Base-by-base conservation (phyloP, 2,797 vertebrate genomes). In the Xerus rutilus region DNA sequence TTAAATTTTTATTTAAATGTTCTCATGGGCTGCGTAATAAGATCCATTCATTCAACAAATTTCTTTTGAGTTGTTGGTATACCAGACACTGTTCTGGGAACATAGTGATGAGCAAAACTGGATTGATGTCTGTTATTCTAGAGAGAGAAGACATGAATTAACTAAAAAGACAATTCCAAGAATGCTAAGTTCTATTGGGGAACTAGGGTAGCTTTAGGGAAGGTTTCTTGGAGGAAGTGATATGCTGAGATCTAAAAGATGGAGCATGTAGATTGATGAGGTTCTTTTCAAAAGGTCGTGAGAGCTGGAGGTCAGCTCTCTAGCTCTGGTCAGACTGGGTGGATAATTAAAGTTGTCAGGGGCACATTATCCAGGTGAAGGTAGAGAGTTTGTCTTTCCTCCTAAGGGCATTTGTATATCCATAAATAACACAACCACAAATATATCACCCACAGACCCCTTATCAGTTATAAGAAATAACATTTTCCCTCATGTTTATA, bases 1-100 rank as follows among this genome's bases (percentile, higher is more conserved):
- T 89, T 83, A 92, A 54, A 87, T 88, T 93, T 28, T 89, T 20
- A 67, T 89, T 91, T 59, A 59, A 52, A 95, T 92, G 43, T 93
- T 87, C 32, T 54, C 20, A 35, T 89, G 74, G 35, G 14, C 39
- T 84, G 5, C 70, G 12, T 43, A 87, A 59, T 82, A 91, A 18
- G n/a, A 4, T 17, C 18, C 57, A 86, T 59, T 69, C 64, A n/a
- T 73, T 91, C 43, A 70, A 79, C 52, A 90, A 17, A 64, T 64
- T 86, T 88, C 52, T 84, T 0, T n/a, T 74, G 54, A 89, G 86
- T 17, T 3, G 1, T 91, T 59, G 65, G 79, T 57, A 72, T 4
- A 59, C 43, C 52, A 69, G 89, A 43, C 64, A 62, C 23, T 67
- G 52, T 79, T 9, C 13, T 90, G 32, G 88, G 64, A 73, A 45